Evolutionary conservation across 2,113 vertebrate genomes (phyloP).

Genomic region (Condylura cristata): DNA sequence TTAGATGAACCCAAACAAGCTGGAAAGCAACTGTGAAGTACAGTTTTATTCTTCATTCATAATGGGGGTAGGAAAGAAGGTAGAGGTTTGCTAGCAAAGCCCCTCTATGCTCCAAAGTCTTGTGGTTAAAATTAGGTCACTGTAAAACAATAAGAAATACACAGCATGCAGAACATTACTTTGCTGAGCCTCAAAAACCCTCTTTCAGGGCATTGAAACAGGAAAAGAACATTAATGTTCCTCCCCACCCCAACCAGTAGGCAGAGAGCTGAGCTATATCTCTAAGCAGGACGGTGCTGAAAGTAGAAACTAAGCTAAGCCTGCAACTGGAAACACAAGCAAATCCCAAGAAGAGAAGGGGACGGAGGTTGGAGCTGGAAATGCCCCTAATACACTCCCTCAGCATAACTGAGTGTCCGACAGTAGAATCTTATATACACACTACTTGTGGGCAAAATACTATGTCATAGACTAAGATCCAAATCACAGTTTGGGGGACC

Average conservation of each 20-base stretch:
- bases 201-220: not conserved
- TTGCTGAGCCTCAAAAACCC: not conserved
- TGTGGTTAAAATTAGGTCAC: not conserved
- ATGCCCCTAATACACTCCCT: not conserved
- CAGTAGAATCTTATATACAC: not conserved
- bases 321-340: not conserved
- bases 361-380: not conserved
- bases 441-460: no score
- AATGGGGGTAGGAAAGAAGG: not conserved
- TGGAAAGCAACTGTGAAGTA: not conserved
- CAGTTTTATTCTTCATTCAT: not conserved
- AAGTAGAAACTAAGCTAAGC: not conserved
- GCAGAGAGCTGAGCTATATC: not conserved
- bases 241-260: not conserved
- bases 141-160: not conserved
- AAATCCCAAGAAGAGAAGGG: not conserved
- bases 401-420: not conserved
- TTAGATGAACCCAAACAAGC: not conserved
- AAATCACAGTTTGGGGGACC: not conserved
- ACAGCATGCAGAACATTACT: not conserved
- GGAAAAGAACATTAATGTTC: not conserved
- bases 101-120: not conserved
- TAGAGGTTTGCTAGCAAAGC: not conserved
- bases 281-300: not conserved
- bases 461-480: not conserved